Evolutionary conservation across 1,140 invertebrate species (phyloP).

Genomic region (Dufourea novaeangliae): DNA sequence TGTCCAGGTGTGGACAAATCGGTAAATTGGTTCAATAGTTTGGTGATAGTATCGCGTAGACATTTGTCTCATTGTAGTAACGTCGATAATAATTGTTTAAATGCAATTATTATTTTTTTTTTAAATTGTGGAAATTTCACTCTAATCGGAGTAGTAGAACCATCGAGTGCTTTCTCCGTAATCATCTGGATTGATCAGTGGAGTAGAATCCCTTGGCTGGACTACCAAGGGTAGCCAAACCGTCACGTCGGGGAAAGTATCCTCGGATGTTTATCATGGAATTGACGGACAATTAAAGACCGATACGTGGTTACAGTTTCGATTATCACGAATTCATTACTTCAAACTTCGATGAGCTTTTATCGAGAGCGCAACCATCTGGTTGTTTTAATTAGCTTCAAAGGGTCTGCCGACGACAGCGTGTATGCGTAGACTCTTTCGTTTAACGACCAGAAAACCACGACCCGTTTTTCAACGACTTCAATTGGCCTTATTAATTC

Average conservation of each 20-base stretch:
- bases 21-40: too few relatives aligned
- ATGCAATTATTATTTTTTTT: too few relatives aligned
- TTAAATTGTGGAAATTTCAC: too few relatives aligned
- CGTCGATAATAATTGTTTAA: too few relatives aligned
- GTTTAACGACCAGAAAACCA: slow-evolving; percentile 3
- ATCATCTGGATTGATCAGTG: too few relatives aligned
- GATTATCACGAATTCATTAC: slow-evolving; percentile 9
- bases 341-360: slow-evolving; percentile 6
- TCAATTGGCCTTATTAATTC: slow-evolving; percentile 45
- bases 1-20: too few relatives aligned
- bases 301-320: neutral
- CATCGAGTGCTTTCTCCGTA: too few relatives aligned
- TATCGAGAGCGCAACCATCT: neutral
- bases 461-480: slow-evolving; percentile 11
- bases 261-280: neutral
- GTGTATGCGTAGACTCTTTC: neutral
- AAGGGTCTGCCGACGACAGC: slow-evolving; percentile 4
- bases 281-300: neutral
- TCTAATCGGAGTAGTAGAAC: too few relatives aligned
- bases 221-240: too few relatives aligned
- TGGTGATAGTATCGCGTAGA: too few relatives aligned
- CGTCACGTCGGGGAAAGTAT: neutral
- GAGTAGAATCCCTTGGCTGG: too few relatives aligned
- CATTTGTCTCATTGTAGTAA: too few relatives aligned
- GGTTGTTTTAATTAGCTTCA: slow-evolving; percentile 27